These are phyloP conservation scores for Adelges cooleyi DNA, from an alignment of 1,140 invertebrate species.

Conservation along the genomic window DNA sequence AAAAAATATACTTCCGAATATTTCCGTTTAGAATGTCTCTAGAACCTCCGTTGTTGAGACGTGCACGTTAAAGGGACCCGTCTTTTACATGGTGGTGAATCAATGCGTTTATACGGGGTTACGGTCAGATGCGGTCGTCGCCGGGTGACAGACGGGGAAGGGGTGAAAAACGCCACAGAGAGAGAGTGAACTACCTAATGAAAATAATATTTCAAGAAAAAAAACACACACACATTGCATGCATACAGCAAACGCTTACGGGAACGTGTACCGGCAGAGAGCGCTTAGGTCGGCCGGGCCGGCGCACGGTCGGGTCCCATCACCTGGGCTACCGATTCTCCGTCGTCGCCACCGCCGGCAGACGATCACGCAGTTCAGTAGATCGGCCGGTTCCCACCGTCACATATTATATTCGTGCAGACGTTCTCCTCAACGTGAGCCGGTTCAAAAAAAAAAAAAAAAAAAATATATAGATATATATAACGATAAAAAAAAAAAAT, in stretches of 20 bases:
- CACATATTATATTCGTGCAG: background rate
- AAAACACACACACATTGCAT: too few relatives aligned
- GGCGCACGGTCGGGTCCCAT: slow-evolving; percentile 2
- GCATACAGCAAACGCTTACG: too few relatives aligned
- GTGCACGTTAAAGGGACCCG: too few relatives aligned
- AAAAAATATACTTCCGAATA: too few relatives aligned
- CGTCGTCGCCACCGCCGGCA: slow-evolving; percentile 13
- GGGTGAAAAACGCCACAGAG: background rate
- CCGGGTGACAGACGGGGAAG: background rate
- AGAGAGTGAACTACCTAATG: too few relatives aligned
- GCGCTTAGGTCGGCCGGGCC: background rate
- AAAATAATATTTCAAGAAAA: background rate
- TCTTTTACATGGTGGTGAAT: too few relatives aligned
- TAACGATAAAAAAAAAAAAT: background rate
- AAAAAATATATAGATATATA: background rate
- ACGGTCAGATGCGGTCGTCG: too few relatives aligned
- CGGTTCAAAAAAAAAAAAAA: slow-evolving; percentile 24
- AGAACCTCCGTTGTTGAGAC: too few relatives aligned
- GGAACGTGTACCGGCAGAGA: background rate
- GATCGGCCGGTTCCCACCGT: slow-evolving; percentile 26
- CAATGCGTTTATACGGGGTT: too few relatives aligned
- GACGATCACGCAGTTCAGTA: slow-evolving; percentile 26
- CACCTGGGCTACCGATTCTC: slow-evolving; percentile 23
- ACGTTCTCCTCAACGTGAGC: slow-evolving; percentile 6
- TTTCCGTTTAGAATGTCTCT: too few relatives aligned